Evolutionary conservation across 2,113 vertebrate genomes (phyloP).

Genomic region (Amphilophus citrinellus): DNA sequence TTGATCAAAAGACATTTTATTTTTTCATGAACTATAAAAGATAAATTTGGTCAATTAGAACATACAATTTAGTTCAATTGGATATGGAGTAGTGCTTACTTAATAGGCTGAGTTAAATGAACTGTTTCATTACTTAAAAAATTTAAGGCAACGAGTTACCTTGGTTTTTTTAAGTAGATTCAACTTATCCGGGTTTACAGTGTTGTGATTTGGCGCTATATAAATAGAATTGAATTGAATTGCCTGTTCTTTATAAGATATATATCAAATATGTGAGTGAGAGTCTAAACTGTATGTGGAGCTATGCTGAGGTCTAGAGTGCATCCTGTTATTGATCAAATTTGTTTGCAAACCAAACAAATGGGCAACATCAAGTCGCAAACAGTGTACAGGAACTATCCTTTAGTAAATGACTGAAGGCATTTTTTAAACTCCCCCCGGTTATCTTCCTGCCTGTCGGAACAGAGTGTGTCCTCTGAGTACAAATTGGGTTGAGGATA

Average conservation of each 20-base stretch:
- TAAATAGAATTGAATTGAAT: too few species aligned
- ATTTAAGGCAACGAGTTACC: too few species aligned
- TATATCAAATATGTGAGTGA: background rate
- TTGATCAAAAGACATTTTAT: too few species aligned
- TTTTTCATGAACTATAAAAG: too few species aligned
- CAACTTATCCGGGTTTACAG: too few species aligned
- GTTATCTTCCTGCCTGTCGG: slow-evolving; percentile 1
- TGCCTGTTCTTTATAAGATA: background rate
- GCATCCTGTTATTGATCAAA: background rate
- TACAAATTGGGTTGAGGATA: background rate
- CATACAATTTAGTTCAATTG: too few species aligned
- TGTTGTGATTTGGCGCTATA: too few species aligned
- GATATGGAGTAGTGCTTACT: too few species aligned
- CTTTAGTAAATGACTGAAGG: background rate
- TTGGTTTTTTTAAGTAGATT: too few species aligned
- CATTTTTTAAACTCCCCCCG: background rate
- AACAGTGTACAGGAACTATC: background rate
- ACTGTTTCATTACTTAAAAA: too few species aligned
- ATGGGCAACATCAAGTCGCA: background rate
- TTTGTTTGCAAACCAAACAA: background rate
- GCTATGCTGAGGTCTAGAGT: background rate
- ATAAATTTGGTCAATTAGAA: too few species aligned
- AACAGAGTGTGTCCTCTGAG: slow-evolving; percentile 5
- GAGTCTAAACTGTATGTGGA: background rate
- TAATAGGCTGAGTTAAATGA: too few species aligned